Evolutionary conservation across 2,113 vertebrate genomes (phyloP).

Genomic region (Platysternon megacephalum): DNA sequence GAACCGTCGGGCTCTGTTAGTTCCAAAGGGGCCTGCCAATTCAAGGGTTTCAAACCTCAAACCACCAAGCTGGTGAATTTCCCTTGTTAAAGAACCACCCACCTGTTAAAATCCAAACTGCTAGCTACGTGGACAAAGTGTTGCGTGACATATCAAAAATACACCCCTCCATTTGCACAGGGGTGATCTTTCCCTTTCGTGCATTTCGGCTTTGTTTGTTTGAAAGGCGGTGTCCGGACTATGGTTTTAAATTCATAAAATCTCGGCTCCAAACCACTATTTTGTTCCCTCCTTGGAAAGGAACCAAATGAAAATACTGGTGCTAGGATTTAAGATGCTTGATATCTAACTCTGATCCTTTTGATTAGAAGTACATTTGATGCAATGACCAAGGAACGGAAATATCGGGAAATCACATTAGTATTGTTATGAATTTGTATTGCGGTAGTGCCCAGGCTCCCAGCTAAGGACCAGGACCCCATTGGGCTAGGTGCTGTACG

Average conservation of each 20-base stretch:
- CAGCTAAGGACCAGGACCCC: neutral
- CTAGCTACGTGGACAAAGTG: neutral
- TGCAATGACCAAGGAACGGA: neutral
- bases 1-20: constrained; percentile 29
- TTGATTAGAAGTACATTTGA: neutral
- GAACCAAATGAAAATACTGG: neutral
- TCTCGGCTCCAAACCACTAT: neutral
- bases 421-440: neutral
- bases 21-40: neutral
- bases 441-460: neutral
- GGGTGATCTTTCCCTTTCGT: neutral
- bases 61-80: neutral
- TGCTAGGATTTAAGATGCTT: neutral
- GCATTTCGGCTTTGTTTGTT: neutral
- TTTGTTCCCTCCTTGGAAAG: neutral
- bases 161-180: neutral
- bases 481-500: neutral
- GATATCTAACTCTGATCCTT: neutral
- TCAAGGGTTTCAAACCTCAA: constrained; percentile 5
- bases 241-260: neutral
- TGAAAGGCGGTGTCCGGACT: neutral
- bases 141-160: neutral
- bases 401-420: neutral
- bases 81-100: constrained; percentile 7
- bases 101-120: neutral